Conservation (phyloP, 2,888 invertebrate genomes). For the Steinernema hermaphroditum region DNA sequence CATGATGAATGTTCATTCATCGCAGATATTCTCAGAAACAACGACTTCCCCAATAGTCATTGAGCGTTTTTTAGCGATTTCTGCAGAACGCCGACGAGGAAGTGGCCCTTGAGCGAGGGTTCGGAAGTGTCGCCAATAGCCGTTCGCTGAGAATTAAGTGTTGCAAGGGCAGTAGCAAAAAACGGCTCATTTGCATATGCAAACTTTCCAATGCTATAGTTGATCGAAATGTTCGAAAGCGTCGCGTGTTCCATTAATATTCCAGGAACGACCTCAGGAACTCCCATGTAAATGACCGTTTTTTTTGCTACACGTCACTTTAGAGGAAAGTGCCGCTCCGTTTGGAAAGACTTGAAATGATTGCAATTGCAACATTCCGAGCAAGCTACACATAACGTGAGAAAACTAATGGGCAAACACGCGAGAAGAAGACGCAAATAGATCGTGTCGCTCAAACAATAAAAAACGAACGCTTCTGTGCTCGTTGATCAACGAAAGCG, state of each 20-base stretch:
- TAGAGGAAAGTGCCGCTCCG: too few species aligned
- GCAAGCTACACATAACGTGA: too few species aligned
- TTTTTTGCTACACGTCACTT: not conserved
- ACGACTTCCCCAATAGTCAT: not conserved
- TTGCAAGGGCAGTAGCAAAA: not conserved
- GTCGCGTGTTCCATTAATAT: conserved; percentile 5
- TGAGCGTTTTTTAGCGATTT: not conserved
- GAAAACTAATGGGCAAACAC: too few species aligned
- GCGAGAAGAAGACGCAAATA: too few species aligned
- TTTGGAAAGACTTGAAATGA: too few species aligned
- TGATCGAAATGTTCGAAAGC: conserved; percentile 4
- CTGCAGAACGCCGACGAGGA: conserved; percentile 19
- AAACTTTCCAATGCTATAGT: conserved; percentile 6
- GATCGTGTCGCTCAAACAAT: not conserved
- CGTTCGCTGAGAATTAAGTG: not conserved
- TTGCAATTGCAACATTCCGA: too few species aligned
- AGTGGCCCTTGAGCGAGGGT: not conserved
- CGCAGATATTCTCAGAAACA: not conserved
- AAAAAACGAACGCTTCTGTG: not conserved
- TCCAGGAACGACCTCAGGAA: conserved; percentile 11
- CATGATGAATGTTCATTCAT: conserved; percentile 20
- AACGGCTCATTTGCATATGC: conserved; percentile 9
- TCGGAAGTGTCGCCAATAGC: not conserved
- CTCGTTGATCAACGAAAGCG: not conserved
- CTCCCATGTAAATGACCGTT: not conserved